phyloP scores from a whole-genome alignment of 2,888 invertebrate species.

The Malacosoma neustria region DNA sequence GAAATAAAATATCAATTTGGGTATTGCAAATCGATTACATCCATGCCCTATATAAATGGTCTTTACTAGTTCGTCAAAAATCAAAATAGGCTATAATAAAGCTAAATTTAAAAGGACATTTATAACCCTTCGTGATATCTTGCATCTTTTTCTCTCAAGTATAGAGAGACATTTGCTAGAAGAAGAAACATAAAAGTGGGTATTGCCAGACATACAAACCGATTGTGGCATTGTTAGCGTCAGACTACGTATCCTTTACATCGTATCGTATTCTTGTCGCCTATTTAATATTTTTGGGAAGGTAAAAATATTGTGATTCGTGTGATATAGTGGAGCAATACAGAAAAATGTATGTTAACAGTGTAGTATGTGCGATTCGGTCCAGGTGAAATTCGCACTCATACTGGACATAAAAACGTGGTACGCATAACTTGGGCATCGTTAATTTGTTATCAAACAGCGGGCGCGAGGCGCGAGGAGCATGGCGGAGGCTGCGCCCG shows the following conservation, averaged over 20 bases:
- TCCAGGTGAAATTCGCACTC: constrained; percentile 44
- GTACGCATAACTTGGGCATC: constrained; percentile 28
- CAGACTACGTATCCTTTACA: constrained; percentile 57
- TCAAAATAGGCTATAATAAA: constrained; percentile 64
- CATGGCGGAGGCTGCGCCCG: constrained; percentile 70
- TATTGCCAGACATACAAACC: constrained; percentile 28
- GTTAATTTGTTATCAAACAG: constrained; percentile 59
- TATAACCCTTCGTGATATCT: constrained; percentile 17
- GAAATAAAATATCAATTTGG: no score
- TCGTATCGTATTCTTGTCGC: constrained; percentile 42
- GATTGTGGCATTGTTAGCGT: constrained; percentile 33
- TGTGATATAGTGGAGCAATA: constrained; percentile 19
- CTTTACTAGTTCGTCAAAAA: constrained; percentile 68
- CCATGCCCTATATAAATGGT: no score
- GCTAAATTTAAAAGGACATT: constrained; percentile 25
- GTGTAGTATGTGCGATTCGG: constrained; percentile 33
- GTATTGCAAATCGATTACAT: no score
- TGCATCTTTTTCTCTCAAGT: constrained; percentile 33
- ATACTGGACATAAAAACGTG: constrained; percentile 32
- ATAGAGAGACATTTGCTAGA: not conserved
- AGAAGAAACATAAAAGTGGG: constrained; percentile 15
- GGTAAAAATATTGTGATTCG: constrained; percentile 29
- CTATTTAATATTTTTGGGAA: constrained; percentile 47
- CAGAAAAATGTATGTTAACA: constrained; percentile 43
- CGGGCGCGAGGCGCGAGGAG: constrained; percentile 27